These are phyloP conservation scores for Cheilosia vulpina DNA, from an alignment of 2,888 invertebrate genomes.

Conservation along the genomic window DNA sequence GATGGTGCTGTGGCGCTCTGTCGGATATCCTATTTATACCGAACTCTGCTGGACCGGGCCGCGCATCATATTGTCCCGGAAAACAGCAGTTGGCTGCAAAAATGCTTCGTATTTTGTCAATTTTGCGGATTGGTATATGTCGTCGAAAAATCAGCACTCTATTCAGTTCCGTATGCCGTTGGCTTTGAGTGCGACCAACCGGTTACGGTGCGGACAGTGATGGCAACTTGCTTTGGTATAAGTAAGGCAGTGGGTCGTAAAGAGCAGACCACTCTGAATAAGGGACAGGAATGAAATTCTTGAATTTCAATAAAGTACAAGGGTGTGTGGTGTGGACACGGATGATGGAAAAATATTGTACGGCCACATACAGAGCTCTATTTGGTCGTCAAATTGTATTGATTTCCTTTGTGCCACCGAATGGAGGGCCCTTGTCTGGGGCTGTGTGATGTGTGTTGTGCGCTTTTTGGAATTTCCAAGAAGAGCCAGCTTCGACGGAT, in stretches of 20 bases:
- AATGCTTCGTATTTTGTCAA: conserved; percentile 60
- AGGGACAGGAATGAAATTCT: conserved; percentile 27
- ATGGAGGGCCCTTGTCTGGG: background rate
- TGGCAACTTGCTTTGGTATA: background rate
- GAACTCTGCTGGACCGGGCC: background rate
- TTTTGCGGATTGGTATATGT: conserved; percentile 53
- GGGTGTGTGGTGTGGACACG: conserved; percentile 7
- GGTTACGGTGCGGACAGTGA: background rate
- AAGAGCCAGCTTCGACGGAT: background rate
- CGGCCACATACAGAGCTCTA: background rate
- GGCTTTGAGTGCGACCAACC: background rate
- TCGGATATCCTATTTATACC: background rate
- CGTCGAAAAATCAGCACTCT: conserved; percentile 54
- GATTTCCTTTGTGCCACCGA: conserved; percentile 28
- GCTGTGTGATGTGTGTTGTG: background rate
- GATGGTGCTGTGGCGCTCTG: conserved; percentile 12
- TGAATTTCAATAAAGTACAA: conserved; percentile 49
- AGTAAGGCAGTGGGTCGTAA: conserved; percentile 40
- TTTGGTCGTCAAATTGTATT: conserved; percentile 30
- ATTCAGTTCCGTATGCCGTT: conserved; percentile 10
- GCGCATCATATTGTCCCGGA: conserved; percentile 1
- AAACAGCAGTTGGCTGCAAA: conserved; percentile 37
- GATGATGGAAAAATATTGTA: background rate
- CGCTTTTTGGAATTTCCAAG: background rate
- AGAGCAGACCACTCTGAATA: conserved; percentile 18